These are phyloP conservation scores for Macrobrachium rosenbergii DNA, from an alignment of 1,140 invertebrate species.

Conservation along the genomic window DNA sequence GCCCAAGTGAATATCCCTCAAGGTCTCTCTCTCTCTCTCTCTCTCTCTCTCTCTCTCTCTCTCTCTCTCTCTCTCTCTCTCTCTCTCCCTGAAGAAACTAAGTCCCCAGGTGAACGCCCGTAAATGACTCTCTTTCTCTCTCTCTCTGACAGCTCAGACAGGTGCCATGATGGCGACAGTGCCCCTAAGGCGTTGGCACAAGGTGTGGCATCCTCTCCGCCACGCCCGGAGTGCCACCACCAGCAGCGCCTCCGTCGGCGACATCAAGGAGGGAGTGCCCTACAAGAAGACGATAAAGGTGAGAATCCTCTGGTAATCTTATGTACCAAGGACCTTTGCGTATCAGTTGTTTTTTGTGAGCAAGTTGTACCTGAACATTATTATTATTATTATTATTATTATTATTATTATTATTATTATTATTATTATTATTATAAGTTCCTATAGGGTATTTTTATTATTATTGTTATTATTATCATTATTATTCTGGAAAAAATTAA, in stretches of 20 bases:
- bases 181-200: neutral
- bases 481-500: no score
- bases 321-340: no score
- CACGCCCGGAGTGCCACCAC: neutral
- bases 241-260: neutral
- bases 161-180: neutral
- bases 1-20: no score
- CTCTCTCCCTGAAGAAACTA: neutral
- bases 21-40: neutral
- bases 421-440: no score
- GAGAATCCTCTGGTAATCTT: neutral
- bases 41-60: slow-evolving; percentile 6
- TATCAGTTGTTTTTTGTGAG: no score
- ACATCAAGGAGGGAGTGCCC: neutral
- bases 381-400: neutral
- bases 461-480: no score
- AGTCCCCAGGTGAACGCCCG: no score
- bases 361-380: neutral
- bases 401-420: neutral
- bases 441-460: no score
- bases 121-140: no score
- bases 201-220: neutral
- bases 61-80: slow-evolving; percentile 12
- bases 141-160: neutral
- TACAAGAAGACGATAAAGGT: slow-evolving; percentile 7